Base-by-base conservation (phyloP, 1,140 invertebrate genomes). In the Aleiodes sp. region DNA sequence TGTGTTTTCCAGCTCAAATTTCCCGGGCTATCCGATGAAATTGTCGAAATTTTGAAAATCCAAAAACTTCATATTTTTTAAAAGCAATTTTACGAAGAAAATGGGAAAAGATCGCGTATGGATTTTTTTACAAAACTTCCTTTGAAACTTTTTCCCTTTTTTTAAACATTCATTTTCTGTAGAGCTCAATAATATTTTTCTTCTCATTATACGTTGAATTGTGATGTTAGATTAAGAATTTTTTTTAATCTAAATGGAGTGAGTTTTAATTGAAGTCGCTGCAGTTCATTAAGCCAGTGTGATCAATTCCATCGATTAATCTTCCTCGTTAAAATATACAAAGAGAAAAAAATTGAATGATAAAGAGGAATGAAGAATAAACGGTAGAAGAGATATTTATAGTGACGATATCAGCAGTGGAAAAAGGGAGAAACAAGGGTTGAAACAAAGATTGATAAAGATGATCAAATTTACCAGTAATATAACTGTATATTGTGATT, bases 401-500 rank as follows among this genome's bases (percentile, higher is more conserved):
- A n/a, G n/a, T 24, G 46, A 52, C 46, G 46, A 52, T 52, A 52
- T 52, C 46, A 24, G 19, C 46, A 52, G 19, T 52, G n/a, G n/a
- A n/a, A n/a, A n/a, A n/a, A n/a, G n/a, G n/a, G n/a, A n/a, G n/a
- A n/a, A n/a, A n/a, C n/a, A 52, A 52, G 26, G 26, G 14, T 24
- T 52, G 46, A 19, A 52, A 70, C 21, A n/a, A 52, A 60, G 61
- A 52, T 24, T 37, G 31, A 35, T 14, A 56, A 9, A 66, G 24
- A 35, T 19, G 28, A 16, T 46, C 41, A 43, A 31, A 65, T 46
- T 7, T 31, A 33, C n/a, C 24, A 31, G 52, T 16, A 65, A 52
- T 41, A 65, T n/a, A 37, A 80, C 71, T 84, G 79, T 84, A 85
- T 80, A 84, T 80, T 86, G 80, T 84, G 80, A 84, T 83, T 79